phyloP scores from a whole-genome alignment of 2,113 vertebrate genomes.

The Pituophis catenifer region DNA sequence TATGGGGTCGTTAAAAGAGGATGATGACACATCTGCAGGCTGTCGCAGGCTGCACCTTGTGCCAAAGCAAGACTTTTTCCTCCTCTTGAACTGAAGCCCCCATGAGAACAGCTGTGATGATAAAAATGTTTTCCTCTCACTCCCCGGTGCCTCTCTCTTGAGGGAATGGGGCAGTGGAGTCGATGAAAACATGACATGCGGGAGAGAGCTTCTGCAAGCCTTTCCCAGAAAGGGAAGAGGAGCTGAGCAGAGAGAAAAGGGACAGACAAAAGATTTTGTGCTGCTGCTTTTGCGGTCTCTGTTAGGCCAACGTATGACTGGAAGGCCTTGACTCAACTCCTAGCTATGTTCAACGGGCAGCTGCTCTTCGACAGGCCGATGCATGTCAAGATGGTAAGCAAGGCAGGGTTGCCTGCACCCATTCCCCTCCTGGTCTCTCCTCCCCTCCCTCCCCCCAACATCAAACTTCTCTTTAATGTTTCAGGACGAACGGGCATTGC shows the following conservation, averaged over 20 bases:
- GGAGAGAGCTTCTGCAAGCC: neutral
- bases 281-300: neutral
- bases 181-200: neutral
- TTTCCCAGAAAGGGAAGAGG: neutral
- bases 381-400: slow-evolving; percentile 96
- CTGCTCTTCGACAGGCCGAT: slow-evolving; percentile 93
- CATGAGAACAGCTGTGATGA: neutral
- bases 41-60: too few species aligned
- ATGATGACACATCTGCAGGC: too few species aligned
- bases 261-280: too few species aligned
- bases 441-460: neutral
- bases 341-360: slow-evolving; percentile 97
- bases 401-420: fast-evolving
- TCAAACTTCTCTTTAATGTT: slow-evolving; percentile 11
- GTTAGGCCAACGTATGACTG: fast-evolving
- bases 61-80: neutral
- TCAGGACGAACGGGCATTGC: slow-evolving; percentile 92
- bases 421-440: neutral
- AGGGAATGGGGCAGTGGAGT: neutral
- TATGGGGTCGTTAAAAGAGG: too few species aligned
- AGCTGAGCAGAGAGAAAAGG: neutral
- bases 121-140: neutral
- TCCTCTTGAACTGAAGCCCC: neutral
- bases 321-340: slow-evolving; percentile 70
- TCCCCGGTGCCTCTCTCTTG: too few species aligned